Evolutionary conservation across 2,797 vertebrate genomes (phyloP), one percentile per base, ranked within the genome.

Genomic region (Zalophus californianus): DNA sequence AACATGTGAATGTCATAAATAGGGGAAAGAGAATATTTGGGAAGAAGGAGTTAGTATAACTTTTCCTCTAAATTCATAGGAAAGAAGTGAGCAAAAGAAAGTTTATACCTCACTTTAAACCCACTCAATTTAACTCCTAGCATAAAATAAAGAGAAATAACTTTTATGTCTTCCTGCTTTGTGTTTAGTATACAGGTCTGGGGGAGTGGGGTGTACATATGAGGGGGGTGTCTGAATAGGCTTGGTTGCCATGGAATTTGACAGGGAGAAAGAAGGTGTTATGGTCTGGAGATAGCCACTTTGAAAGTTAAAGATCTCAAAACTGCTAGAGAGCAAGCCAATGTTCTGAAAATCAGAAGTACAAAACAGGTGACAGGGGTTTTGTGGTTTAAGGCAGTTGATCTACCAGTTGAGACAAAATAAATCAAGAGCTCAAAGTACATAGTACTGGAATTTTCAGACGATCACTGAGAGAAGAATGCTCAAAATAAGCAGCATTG

Each of bases 21-120:
- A 90, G 12, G 7, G 4, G 64, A 73, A 91, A 94, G 32, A 85
- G 18, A 87, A 41, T 60, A 16, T 66, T 68, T 90, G 41, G 56
- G 38, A 86, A 85, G 8, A 83, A 90, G 10, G 32, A 88, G 0
- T 78, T 35, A 4, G 13, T 62, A 68, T 68, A 85, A 75, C 6
- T 64, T 92, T 97, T 93, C 15, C 16, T 95, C 35, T 91, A 83
- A 83, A 72, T 90, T 27, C 60, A 48, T 50, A 86, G 27, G 27
- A n/a, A 86, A 78, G 25, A 23, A 92, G 5, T 72, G 5, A 83
- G 18, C 38, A 80, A 86, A 90, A 60, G 38, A 80, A 75, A 72
- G 12, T 16, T 92, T 68, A 35, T 58, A 25, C 32, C 2, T 35
- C 52, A 68, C 83, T 94, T 70, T 38, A 84, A 91, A 91, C 3